These are phyloP conservation scores for Salvelinus namaycush DNA, from an alignment of 2,113 vertebrate species.

Conservation along the genomic window DNA sequence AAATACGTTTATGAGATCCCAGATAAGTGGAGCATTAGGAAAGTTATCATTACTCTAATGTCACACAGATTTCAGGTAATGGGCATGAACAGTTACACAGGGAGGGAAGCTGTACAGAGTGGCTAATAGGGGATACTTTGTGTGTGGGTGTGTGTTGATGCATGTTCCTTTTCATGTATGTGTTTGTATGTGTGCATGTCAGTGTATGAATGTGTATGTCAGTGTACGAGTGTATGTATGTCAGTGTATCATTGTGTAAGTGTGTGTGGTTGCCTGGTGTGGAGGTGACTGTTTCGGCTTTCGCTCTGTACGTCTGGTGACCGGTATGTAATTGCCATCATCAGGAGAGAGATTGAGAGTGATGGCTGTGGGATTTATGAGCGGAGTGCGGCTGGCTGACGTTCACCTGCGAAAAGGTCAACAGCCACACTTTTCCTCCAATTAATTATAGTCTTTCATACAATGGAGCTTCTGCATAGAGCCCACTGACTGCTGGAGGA, in stretches of 20 bases:
- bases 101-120: slow-evolving; percentile 45
- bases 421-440: slow-evolving; percentile 67
- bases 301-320: slow-evolving; percentile 19
- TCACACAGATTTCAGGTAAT: slow-evolving; percentile 75
- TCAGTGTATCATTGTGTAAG: slow-evolving; percentile 8
- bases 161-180: too few species aligned
- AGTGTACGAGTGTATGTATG: slow-evolving; percentile 48
- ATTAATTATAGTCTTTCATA: slow-evolving; percentile 75
- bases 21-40: slow-evolving; percentile 11
- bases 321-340: slow-evolving; percentile 46
- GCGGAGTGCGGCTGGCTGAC: slow-evolving; percentile 55
- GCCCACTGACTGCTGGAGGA: too few species aligned
- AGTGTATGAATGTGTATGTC: slow-evolving; percentile 26
- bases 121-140: slow-evolving; percentile 64
- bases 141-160: background rate
- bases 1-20: background rate
- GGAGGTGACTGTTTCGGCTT: slow-evolving; percentile 15
- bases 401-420: slow-evolving; percentile 81
- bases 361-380: slow-evolving; percentile 75
- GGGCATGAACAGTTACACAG: slow-evolving; percentile 60
- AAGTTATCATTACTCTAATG: slow-evolving; percentile 70
- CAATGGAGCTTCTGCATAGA: slow-evolving; percentile 33
- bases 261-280: slow-evolving; percentile 4
- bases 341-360: slow-evolving; percentile 54
- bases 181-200: background rate